These are phyloP conservation scores for Drosophila melanocephala DNA, from an alignment of 2,888 invertebrate genomes.

Conservation along the genomic window DNA sequence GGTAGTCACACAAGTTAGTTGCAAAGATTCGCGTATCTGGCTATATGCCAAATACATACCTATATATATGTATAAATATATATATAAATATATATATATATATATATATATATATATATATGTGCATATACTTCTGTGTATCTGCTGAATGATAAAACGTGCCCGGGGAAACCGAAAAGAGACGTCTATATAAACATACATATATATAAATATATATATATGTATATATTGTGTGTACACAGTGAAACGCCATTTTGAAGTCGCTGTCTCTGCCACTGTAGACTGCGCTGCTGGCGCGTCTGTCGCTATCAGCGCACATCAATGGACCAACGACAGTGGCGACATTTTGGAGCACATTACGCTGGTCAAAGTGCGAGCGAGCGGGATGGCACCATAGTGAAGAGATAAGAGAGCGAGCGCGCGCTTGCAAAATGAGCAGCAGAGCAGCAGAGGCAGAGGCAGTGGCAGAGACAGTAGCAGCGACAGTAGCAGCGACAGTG, in stretches of 20 bases:
- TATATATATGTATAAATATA: not conserved
- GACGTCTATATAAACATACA: conserved; percentile 16
- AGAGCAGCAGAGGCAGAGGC: conserved; percentile 19
- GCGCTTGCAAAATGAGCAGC: conserved; percentile 68
- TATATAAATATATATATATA: not conserved
- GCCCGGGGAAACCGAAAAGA: conserved; percentile 10
- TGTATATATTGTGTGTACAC: conserved; percentile 12
- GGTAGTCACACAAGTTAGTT: conserved; percentile 71
- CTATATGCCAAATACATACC: conserved; percentile 37
- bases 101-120: not conserved
- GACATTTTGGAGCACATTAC: conserved; percentile 81
- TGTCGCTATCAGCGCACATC: conserved; percentile 77
- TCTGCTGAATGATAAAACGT: conserved; percentile 55
- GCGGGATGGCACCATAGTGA: conserved; percentile 62
- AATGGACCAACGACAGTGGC: conserved; percentile 80
- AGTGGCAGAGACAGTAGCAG: conserved; percentile 50
- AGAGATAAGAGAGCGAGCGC: conserved; percentile 60
- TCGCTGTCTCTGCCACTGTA: conserved; percentile 25
- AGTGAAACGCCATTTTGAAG: conserved; percentile 68
- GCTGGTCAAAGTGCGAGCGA: conserved; percentile 71
- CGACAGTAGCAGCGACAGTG: conserved; percentile 5
- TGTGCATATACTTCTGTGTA: conserved; percentile 38
- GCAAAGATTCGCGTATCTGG: conserved; percentile 57
- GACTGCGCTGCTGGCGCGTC: conserved; percentile 38
- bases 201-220: conserved; percentile 10